A percentile compares a stretch with the other conserved stretches of the same genome.
These are phyloP conservation scores for Chascanopsetta lugubris DNA, from an alignment of 2,113 vertebrate genomes.

Conservation along the genomic window DNA sequence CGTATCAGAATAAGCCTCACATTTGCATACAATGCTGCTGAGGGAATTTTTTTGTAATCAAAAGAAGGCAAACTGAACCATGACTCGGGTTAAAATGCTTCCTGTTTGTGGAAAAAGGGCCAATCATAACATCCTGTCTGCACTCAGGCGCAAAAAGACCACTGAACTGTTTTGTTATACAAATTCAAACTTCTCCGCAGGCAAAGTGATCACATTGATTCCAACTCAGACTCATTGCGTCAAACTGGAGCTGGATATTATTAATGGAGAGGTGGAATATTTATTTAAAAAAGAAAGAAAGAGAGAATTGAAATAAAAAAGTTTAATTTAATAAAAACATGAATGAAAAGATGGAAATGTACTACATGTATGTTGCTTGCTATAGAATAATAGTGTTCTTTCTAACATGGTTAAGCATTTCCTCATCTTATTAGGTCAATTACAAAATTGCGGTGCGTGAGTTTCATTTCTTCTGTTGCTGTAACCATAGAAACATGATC, in stretches of 20 bases:
- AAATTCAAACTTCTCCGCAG: conserved; percentile 18
- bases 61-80: conserved; percentile 48
- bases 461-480: neutral
- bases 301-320: neutral
- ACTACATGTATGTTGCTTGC: neutral
- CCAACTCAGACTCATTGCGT: conserved; percentile 1
- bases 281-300: neutral
- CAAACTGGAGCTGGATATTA: neutral
- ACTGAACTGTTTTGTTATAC: conserved; percentile 41
- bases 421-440: neutral
- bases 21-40: conserved; percentile 65
- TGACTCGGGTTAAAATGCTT: conserved; percentile 62
- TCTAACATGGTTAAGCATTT: neutral
- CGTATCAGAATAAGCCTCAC: conserved; percentile 54
- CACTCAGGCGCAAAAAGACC: conserved; percentile 38
- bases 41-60: conserved; percentile 41
- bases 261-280: neutral
- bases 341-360: neutral
- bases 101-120: conserved; percentile 66
- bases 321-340: neutral
- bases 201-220: conserved; percentile 9
- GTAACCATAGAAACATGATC: neutral
- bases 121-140: conserved; percentile 67
- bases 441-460: neutral
- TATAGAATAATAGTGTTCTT: neutral